These are phyloP conservation scores for Synanthedon tipuliformis DNA, from an alignment of 2,888 invertebrate species.

Conservation along the genomic window DNA sequence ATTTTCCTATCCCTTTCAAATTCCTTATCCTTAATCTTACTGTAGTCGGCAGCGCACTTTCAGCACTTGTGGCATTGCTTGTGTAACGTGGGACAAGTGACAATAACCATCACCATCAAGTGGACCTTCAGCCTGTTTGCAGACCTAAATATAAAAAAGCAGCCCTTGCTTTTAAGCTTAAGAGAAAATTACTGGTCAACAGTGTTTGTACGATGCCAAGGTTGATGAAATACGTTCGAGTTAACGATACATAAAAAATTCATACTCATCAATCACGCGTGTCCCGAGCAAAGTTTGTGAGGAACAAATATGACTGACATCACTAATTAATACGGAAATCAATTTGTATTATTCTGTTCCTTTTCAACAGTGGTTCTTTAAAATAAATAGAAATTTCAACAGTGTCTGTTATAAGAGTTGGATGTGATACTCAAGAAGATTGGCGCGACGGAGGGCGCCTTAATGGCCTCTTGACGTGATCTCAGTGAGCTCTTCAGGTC, in stretches of 20 bases:
- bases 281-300: conserved; percentile 5
- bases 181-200: background rate
- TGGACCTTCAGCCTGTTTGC: too few relatives aligned
- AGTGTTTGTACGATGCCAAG: background rate
- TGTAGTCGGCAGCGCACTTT: too few relatives aligned
- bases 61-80: too few relatives aligned
- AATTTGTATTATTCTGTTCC: background rate
- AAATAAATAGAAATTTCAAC: conserved; percentile 29
- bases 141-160: too few relatives aligned
- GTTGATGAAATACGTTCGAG: background rate
- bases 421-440: conserved; percentile 60
- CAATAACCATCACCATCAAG: too few relatives aligned
- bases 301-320: background rate
- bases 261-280: conserved; percentile 13
- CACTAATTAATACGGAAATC: background rate
- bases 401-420: conserved; percentile 38
- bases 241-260: conserved; percentile 10
- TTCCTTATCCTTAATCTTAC: too few relatives aligned
- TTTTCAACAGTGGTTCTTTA: conserved; percentile 8
- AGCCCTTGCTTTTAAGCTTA: too few relatives aligned
- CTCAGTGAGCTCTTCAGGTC: conserved; percentile 57
- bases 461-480: conserved; percentile 63
- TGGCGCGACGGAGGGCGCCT: conserved; percentile 53
- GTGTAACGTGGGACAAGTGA: too few relatives aligned
- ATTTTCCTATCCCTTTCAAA: too few relatives aligned